A percentile compares a stretch with the other conserved stretches of the same genome.
phyloP scores from a whole-genome alignment of 2,113 vertebrate genomes.

The Micromys minutus region DNA sequence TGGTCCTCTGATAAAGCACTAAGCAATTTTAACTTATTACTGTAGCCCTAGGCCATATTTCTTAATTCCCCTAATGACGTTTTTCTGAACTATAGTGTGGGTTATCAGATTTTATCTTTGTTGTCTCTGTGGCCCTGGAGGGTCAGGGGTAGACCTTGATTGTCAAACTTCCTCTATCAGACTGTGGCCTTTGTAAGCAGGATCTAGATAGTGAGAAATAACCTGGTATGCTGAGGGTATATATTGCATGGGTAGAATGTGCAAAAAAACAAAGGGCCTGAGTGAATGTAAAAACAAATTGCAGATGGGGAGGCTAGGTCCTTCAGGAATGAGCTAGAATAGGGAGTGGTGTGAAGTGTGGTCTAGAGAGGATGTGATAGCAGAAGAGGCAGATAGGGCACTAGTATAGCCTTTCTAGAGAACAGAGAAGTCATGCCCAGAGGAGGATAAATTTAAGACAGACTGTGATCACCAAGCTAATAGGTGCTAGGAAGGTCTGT shows the following conservation, averaged over 20 bases:
- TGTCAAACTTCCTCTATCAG: background rate
- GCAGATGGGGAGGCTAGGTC: background rate
- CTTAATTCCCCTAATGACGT: background rate
- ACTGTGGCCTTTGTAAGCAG: background rate
- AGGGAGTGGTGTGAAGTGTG: background rate
- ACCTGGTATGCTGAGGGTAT: background rate
- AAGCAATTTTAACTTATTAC: background rate
- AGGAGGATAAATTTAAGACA: background rate
- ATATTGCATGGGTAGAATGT: background rate
- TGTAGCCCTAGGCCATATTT: background rate
- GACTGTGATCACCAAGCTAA: background rate
- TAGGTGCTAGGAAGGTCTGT: background rate
- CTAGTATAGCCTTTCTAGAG: background rate
- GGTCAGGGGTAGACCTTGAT: background rate
- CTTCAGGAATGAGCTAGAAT: slow-evolving; percentile 20
- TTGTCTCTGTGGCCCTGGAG: background rate
- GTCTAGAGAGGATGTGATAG: background rate
- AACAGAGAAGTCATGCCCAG: background rate
- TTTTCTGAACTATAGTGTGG: background rate
- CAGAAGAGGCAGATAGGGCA: background rate
- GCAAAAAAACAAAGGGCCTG: background rate
- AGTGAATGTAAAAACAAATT: background rate
- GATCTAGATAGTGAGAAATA: background rate
- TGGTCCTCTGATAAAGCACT: background rate
- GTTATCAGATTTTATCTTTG: background rate